phyloP scores from a whole-genome alignment of 1,140 invertebrate genomes.

The Drosophila grimshawi region DNA sequence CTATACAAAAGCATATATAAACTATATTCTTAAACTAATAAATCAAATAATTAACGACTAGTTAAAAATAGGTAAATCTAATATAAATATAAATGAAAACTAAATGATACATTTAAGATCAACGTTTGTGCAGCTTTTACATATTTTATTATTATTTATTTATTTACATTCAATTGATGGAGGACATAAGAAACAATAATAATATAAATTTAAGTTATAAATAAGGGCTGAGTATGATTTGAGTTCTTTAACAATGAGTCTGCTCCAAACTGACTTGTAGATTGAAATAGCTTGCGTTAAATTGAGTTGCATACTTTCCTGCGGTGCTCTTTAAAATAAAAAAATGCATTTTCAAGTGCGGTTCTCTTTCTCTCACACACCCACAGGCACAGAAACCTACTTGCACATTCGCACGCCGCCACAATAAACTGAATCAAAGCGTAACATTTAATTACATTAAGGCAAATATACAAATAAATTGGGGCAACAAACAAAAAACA shows the following conservation, averaged over 20 bases:
- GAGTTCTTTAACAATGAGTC: not conserved
- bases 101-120: conserved; percentile 9
- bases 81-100: conserved; percentile 49
- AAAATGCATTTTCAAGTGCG: conserved; percentile 1
- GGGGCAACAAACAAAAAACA: conserved; percentile 33
- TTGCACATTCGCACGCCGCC: not conserved
- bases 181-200: too few species aligned
- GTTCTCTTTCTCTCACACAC: not conserved
- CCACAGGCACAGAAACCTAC: not conserved
- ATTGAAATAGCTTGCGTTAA: not conserved
- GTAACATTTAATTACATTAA: conserved; percentile 79
- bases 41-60: conserved; percentile 46
- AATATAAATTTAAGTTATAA: too few species aligned
- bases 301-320: conserved; percentile 1
- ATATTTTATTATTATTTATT: too few species aligned
- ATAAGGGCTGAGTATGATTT: not conserved
- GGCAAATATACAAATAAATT: conserved; percentile 77
- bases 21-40: not conserved
- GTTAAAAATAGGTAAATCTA: too few species aligned
- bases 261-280: not conserved
- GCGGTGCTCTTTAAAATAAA: conserved; percentile 38
- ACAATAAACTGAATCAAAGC: conserved; percentile 58
- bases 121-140: too few species aligned
- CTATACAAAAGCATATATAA: not conserved
- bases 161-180: too few species aligned